Evolutionary conservation across 2,797 vertebrate genomes (phyloP), one percentile per base, ranked within the genome.

Genomic region (Leptatherina wallacei): DNA sequence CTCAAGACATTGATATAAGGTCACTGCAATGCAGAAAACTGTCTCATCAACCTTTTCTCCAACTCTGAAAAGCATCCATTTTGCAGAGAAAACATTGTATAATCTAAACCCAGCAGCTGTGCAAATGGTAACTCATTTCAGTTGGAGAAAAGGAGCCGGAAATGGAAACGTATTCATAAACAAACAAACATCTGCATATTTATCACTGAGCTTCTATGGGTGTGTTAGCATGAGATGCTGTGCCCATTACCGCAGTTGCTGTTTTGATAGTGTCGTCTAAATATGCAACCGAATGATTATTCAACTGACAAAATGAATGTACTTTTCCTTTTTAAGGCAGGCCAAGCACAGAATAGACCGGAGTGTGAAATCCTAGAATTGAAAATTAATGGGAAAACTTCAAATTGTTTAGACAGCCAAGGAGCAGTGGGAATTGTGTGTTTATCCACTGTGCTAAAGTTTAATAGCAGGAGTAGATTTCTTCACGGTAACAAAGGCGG

Each of bases 361-460:
- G 65, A 68, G 82, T 80, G 78, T 83, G 76, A 85, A 86, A 86
- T 83, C 72, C 79, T 40, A 22, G 56, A 75, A 83, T 71, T 71
- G 51, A 74, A 74, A 78, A 72, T 78, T 70, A 81, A 85, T 81
- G 51, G 66, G 67, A 71, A 80, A 73, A 74, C 64, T 62, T 71
- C 29, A 14, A 69, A 70, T 74, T 73, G 72, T 80, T 74, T 73
- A 70, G 72, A 72, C 65, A 62, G 65, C 9, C 35, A 59, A 36
- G 63, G 68, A 69, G 69, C 32, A 56, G 33, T 40, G 60, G 67
- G 81, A 73, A 75, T 56, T 11, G 66, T 65, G 64, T 67, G 74
- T 86, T 80, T 75, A 82, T 49, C 68, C 70, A 75, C 67, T 42
- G 59, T 69, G 73, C 56, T 20, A 71, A 80, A 68, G 62, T 74